Base-by-base conservation (phyloP, 2,113 vertebrate species). In the Phalacrocorax pelagicus region DNA sequence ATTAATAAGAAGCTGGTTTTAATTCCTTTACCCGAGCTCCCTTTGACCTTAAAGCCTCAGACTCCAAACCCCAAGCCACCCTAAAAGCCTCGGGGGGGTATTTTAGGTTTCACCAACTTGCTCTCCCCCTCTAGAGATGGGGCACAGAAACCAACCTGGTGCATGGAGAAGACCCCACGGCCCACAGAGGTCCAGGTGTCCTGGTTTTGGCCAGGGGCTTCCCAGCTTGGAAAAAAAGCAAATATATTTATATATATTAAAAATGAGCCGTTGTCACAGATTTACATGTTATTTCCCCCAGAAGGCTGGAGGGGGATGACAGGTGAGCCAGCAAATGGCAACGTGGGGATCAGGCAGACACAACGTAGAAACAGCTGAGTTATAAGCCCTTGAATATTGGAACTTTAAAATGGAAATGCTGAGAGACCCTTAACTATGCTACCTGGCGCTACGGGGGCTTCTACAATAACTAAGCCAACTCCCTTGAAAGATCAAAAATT, bases 401-500 rank as follows among this genome's bases (percentile, higher is more conserved):
- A 29, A 83, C 90, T 95, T 88, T 92, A 49, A 85, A 65, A 78
- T 94, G 96, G 55, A 93, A 92, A 94, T 54, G 75, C 85, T 17
- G 67, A 67, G 85, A 69, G 96, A 65, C 93, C 95, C 96, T 96
- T 96, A 95, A 97, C 96, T 92, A 78, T 42, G 42, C 58, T 79
- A 40, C 86, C 95, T 20, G 10, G 90, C 67, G 2, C 96, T 87
- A 82, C 29, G 69, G 93, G 96, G 95, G 86, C 96, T 97, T 92
- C 95, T 91, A 71, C 96, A 92, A 91, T 94, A 92, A 96, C 91
- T 65, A 7, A 92, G 93, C 89, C 96, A 73, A 94, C 94, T 96
- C 70, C 92, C 97, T 97, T 63, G 93, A 86, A 98, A 97, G 96
- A 98, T 97, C 67, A 98, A 97, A 97, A 97, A 96, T 97, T 97